These are phyloP conservation scores for Drosophila histrio DNA, from an alignment of 2,888 invertebrate genomes.

Conservation along the genomic window DNA sequence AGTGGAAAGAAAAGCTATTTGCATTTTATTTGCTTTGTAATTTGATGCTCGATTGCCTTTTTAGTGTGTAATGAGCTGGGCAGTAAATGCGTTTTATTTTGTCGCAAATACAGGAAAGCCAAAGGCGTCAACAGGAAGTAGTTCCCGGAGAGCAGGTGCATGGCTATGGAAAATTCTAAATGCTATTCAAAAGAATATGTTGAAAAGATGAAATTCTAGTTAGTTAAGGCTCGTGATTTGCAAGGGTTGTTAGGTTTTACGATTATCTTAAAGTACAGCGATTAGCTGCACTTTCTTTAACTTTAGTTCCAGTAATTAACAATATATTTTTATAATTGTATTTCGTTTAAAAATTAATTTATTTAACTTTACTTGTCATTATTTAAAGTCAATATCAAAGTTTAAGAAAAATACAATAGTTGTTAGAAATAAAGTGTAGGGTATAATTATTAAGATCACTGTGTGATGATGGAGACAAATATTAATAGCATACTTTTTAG, in stretches of 20 bases:
- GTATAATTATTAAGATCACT: not conserved
- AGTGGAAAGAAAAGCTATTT: slow-evolving; percentile 65
- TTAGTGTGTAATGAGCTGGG: slow-evolving; percentile 74
- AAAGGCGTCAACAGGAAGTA: slow-evolving; percentile 12
- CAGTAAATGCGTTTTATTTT: slow-evolving; percentile 64
- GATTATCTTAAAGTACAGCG: too few species aligned
- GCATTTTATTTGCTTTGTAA: slow-evolving; percentile 79
- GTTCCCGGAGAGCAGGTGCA: slow-evolving; percentile 17
- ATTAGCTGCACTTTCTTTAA: too few species aligned
- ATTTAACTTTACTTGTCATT: not conserved
- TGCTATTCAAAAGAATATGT: not conserved
- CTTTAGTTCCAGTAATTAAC: too few species aligned
- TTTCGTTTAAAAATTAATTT: not conserved
- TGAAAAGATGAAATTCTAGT: not conserved
- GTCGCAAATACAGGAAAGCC: slow-evolving; percentile 19
- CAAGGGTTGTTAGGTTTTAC: not conserved
- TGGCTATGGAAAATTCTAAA: not conserved
- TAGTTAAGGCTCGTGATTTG: not conserved
- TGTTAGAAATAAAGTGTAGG: not conserved
- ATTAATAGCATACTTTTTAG: not conserved
- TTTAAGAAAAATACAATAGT: not conserved
- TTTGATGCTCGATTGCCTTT: slow-evolving; percentile 77
- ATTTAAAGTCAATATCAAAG: not conserved
- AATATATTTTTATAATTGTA: too few species aligned
- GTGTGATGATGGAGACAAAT: not conserved